Evolutionary conservation across 2,113 vertebrate genomes (phyloP).

Genomic region (Nicator chloris): DNA sequence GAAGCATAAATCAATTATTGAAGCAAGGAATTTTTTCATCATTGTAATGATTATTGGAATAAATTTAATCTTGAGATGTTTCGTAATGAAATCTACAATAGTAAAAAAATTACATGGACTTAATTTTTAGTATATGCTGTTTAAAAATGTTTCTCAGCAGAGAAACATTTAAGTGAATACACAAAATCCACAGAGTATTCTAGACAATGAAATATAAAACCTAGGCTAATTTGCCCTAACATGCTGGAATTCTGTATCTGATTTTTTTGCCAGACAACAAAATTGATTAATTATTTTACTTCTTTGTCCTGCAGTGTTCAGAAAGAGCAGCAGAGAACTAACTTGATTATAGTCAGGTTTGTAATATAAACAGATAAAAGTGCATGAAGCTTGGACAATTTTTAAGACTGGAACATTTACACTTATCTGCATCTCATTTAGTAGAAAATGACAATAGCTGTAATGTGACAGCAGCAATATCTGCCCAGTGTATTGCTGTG

Average conservation of each 20-base stretch:
- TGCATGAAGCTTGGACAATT: background rate
- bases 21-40: conserved; percentile 81
- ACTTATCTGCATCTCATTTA: background rate
- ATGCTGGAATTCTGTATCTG: conserved; percentile 8
- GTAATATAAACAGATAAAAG: background rate
- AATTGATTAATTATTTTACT: conserved; percentile 28
- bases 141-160: conserved; percentile 47
- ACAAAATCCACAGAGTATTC: background rate
- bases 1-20: conserved; percentile 86
- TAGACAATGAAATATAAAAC: conserved; percentile 23
- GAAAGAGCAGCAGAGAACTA: background rate
- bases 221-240: background rate
- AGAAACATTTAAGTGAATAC: conserved; percentile 30
- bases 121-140: conserved; percentile 65
- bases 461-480: background rate
- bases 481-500: background rate
- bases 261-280: background rate
- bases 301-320: background rate
- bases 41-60: conserved; percentile 81
- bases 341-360: background rate
- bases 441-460: background rate
- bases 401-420: background rate
- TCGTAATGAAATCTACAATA: conserved; percentile 75
- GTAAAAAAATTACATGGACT: conserved; percentile 60
- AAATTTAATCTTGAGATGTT: conserved; percentile 78